These are phyloP conservation scores for Gymnothorax reevesii DNA, from an alignment of 2,797 vertebrate genomes.

Conservation along the genomic window DNA sequence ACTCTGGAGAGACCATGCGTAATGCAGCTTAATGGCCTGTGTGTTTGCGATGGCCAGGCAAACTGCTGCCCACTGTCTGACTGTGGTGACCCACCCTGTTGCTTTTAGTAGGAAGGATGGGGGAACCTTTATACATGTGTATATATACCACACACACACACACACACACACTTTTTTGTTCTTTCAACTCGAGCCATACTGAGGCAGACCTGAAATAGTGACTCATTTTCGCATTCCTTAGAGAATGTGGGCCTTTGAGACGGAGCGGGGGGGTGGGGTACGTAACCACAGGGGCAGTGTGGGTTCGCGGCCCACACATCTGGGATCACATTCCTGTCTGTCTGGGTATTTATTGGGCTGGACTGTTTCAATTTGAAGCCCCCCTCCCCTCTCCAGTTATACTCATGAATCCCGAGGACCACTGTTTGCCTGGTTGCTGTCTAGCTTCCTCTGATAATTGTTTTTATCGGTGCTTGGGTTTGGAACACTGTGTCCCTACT, in stretches of 20 bases:
- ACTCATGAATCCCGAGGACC: background rate
- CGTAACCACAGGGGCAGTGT: conserved; percentile 47
- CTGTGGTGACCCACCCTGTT: conserved; percentile 12
- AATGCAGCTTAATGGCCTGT: background rate
- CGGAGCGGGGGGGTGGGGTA: conserved; percentile 41
- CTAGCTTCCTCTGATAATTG: background rate
- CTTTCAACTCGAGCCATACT: conserved; percentile 50
- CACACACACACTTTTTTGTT: conserved; percentile 7
- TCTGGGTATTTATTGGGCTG: conserved; percentile 55
- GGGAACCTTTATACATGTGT: background rate
- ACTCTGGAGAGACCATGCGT: background rate
- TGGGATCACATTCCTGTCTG: conserved; percentile 57
- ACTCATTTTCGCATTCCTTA: conserved; percentile 66
- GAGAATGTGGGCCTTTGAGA: conserved; percentile 43
- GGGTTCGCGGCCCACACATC: conserved; percentile 57
- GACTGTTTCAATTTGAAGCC: conserved; percentile 34
- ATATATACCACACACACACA: too few species aligned
- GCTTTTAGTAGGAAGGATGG: background rate
- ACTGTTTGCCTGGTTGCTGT: conserved; percentile 1
- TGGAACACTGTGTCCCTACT: background rate
- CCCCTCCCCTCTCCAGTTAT: conserved; percentile 7
- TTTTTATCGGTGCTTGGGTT: background rate
- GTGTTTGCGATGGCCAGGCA: background rate
- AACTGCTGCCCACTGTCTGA: too few species aligned
- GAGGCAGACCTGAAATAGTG: conserved; percentile 44